Evolutionary conservation across 2,888 invertebrate genomes (phyloP).

Genomic region (Herminia tarsipennalis): DNA sequence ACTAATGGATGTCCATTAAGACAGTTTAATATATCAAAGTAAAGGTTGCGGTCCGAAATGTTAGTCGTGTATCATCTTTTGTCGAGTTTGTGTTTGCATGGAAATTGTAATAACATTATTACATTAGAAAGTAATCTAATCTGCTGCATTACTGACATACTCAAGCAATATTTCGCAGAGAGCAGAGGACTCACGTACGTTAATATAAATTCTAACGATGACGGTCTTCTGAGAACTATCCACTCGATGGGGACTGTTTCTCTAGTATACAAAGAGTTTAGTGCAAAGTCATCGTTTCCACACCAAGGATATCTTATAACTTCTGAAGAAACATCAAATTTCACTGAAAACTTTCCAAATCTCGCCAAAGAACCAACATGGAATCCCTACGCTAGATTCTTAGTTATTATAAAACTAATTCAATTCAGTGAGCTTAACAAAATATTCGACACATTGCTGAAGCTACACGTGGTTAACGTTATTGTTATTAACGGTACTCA

Average conservation of each 20-base stretch:
- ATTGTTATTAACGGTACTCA: conserved; percentile 49
- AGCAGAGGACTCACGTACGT: conserved; percentile 19
- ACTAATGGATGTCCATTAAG: no score
- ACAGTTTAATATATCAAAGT: no score
- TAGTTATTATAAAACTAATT: conserved; percentile 47
- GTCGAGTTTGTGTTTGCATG: not conserved
- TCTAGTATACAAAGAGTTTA: conserved; percentile 2
- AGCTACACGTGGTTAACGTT: conserved; percentile 45
- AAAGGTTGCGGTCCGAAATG: no score
- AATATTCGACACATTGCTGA: conserved; percentile 54
- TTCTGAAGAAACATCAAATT: conserved; percentile 28
- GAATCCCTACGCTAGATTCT: conserved; percentile 53
- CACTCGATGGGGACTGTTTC: conserved; percentile 9
- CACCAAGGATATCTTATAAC: conserved; percentile 48
- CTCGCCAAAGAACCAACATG: conserved; percentile 48
- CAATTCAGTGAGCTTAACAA: conserved; percentile 19
- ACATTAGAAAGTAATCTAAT: not conserved
- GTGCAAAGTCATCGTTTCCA: not conserved
- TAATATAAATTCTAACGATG: conserved; percentile 6
- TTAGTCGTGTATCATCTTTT: not conserved
- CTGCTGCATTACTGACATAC: conserved; percentile 12
- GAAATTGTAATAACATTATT: not conserved
- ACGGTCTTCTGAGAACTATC: conserved; percentile 18
- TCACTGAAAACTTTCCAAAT: conserved; percentile 28
- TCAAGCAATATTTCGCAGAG: conserved; percentile 19